Percentiles rank a stretch among this genome's conserved stretches.
phyloP scores from a whole-genome alignment of 2,113 vertebrate species.

The Coptodon rendalli region DNA sequence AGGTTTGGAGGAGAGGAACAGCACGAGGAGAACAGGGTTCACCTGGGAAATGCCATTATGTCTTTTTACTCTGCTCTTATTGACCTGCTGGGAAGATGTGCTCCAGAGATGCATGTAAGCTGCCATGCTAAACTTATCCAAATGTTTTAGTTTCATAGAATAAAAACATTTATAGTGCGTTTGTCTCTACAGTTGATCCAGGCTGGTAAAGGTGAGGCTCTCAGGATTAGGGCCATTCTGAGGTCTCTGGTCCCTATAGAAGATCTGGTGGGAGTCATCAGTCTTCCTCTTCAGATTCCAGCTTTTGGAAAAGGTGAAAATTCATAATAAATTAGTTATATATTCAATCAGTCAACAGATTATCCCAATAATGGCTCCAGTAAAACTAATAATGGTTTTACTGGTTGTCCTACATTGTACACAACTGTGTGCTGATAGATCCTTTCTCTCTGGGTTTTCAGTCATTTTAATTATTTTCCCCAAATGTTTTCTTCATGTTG shows the following conservation, averaged over 20 bases:
- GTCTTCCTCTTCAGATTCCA: constrained; percentile 87
- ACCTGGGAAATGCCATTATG: constrained; percentile 91
- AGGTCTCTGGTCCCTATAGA: constrained; percentile 89
- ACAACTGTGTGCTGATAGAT: background rate
- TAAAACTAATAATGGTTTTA: background rate
- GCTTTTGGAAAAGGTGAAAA: constrained; percentile 84
- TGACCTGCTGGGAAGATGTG: constrained; percentile 88
- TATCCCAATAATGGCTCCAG: background rate
- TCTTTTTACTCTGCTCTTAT: constrained; percentile 92
- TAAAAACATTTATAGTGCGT: background rate
- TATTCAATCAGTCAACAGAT: background rate
- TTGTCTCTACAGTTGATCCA: constrained; percentile 78
- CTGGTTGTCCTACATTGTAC: background rate
- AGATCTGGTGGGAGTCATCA: constrained; percentile 90
- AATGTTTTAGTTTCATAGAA: background rate
- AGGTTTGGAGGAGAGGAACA: constrained; percentile 88
- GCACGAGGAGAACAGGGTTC: constrained; percentile 87
- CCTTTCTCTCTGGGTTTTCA: background rate
- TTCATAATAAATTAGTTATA: background rate
- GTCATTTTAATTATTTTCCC: background rate
- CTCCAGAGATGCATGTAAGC: constrained; percentile 92
- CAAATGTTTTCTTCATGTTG: background rate
- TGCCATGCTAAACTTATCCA: background rate
- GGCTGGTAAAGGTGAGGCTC: constrained; percentile 88
- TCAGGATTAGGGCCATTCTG: constrained; percentile 88